Evolutionary conservation across 2,113 vertebrate genomes (phyloP).

Genomic region (Rhadina sibilatrix): DNA sequence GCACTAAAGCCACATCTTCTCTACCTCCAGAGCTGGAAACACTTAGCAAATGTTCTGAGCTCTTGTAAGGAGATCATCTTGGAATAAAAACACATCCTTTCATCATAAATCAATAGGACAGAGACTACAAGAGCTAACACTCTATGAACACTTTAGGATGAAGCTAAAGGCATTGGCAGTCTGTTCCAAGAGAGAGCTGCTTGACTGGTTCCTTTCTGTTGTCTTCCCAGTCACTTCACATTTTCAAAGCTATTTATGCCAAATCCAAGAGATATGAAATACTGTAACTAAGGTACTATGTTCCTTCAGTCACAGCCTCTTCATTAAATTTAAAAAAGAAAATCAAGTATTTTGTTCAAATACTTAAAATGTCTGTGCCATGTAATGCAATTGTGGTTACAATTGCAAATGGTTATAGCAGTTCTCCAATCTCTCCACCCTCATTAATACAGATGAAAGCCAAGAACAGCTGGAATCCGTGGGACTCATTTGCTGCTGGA

Average conservation of each 20-base stretch:
- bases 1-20: not conserved
- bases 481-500: not conserved
- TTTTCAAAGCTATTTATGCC: not conserved
- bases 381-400: not conserved
- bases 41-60: not conserved
- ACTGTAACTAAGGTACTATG: not conserved
- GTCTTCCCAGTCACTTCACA: not conserved
- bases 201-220: not conserved
- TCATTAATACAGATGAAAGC: not conserved
- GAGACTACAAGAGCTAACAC: not conserved
- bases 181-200: not conserved
- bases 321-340: not conserved
- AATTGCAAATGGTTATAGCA: not conserved
- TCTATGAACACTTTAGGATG: not conserved
- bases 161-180: not conserved
- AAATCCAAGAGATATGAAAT: not conserved
- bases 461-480: not conserved
- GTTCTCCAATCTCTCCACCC: not conserved
- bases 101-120: not conserved
- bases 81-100: not conserved
- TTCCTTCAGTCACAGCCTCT: not conserved
- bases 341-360: not conserved
- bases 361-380: not conserved
- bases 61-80: not conserved
- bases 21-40: not conserved